Conservation (phyloP, 1,140 invertebrate genomes). For the Kradibia gibbosae region DNA sequence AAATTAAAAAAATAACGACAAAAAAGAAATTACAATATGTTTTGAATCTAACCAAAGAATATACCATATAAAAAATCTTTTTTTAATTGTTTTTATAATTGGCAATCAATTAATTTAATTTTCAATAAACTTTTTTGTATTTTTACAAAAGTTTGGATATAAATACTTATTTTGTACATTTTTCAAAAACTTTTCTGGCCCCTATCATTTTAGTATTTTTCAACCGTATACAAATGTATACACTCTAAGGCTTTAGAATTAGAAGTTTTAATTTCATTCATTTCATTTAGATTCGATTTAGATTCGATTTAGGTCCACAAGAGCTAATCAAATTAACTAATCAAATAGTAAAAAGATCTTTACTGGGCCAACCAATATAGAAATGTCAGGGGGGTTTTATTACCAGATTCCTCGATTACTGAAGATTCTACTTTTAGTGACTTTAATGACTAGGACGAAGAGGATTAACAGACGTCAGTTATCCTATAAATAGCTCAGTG, state of each 20-base stretch:
- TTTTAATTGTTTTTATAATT: too few species aligned
- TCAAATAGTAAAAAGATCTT: slow-evolving; percentile 7
- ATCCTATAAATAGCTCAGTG: neutral
- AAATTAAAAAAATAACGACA: too few species aligned
- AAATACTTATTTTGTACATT: too few species aligned
- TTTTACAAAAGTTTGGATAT: too few species aligned
- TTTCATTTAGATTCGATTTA: neutral
- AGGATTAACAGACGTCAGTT: slow-evolving; percentile 44
- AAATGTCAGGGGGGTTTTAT: slow-evolving; percentile 42
- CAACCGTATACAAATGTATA: neutral
- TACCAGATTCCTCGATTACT: slow-evolving; percentile 36
- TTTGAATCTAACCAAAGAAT: too few species aligned
- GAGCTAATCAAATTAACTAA: neutral
- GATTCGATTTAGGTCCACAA: neutral
- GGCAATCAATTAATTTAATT: too few species aligned
- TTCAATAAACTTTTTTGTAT: too few species aligned
- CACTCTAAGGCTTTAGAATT: neutral
- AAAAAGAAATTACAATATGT: too few species aligned
- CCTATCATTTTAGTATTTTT: too few species aligned
- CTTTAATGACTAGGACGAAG: slow-evolving; percentile 50
- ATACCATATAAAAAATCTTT: too few species aligned
- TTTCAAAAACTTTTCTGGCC: too few species aligned
- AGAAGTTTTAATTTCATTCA: neutral
- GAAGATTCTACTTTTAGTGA: slow-evolving; percentile 53
- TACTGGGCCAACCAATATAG: neutral